Evolutionary conservation across 2,888 invertebrate species (phyloP).

Genomic region (Agrotis segetum): DNA sequence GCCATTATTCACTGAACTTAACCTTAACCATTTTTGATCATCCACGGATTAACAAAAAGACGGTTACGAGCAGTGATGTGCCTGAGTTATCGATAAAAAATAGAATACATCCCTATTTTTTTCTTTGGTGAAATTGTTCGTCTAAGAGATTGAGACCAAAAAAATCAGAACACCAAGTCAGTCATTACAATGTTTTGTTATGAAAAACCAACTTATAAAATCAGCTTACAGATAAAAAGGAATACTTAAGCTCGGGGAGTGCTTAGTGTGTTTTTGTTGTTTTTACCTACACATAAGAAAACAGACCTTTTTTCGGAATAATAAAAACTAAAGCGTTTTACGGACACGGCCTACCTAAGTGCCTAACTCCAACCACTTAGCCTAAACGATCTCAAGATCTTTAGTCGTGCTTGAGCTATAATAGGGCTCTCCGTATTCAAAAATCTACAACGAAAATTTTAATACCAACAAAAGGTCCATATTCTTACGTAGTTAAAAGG

Average conservation of each 20-base stretch:
- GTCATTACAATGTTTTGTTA: no score
- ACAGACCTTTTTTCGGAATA: background rate
- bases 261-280: background rate
- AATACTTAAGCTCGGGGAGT: background rate
- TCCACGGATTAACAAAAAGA: constrained; percentile 62
- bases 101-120: background rate
- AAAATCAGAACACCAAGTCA: no score
- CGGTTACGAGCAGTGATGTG: constrained; percentile 52
- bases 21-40: constrained; percentile 64
- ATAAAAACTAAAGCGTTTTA: constrained; percentile 27
- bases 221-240: no score
- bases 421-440: constrained; percentile 35
- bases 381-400: constrained; percentile 29
- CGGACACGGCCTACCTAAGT: constrained; percentile 30
- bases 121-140: background rate
- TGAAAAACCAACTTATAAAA: no score
- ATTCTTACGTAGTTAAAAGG: constrained; percentile 39
- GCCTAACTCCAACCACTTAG: constrained; percentile 43
- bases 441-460: constrained; percentile 26
- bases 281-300: constrained; percentile 10
- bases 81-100: background rate
- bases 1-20: constrained; percentile 59
- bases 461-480: constrained; percentile 42
- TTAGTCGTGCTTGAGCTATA: constrained; percentile 30
- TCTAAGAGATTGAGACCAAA: no score